Base-by-base conservation (phyloP, 2,113 vertebrate species). In the Oxygymnocypris stewartii region DNA sequence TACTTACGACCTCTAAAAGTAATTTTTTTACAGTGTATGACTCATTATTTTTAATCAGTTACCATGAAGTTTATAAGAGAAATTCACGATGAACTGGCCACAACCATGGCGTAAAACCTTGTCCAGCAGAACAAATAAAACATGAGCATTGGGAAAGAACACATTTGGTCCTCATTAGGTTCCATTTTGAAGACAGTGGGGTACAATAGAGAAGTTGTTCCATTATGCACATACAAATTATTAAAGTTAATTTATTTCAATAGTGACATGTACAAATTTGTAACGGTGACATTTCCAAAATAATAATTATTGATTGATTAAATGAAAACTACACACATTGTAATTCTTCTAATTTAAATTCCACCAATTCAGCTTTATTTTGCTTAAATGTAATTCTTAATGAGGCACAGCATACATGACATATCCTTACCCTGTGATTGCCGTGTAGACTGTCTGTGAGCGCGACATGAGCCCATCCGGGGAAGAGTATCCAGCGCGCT, bases 341-440 rank as follows among this genome's bases (percentile, higher is more conserved):
- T 9, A 74, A 44, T 74, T 44, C 40, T 5, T 4, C 35, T 2
- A 9, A 7, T 71, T 37, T 71, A 18, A 31, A 35, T 71, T 18
- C 6, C 18, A 6, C 16, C 71, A 44, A 2, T 44, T 42, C 18
- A 6, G 37, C 40, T 12, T 75, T 0, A 47, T 28, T 25, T 78
- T 20, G 14, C 47, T 54, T 78, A 40, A 25, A 80, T 20, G 10
- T 6, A 4, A 63, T 61, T 28, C 13, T 25, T 6, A 51, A 76
- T 31, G 28, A 35, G 61, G 16, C 16, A 35, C 18, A 47, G 8
- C 71, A 69, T 14, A 11, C 18, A 11, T 4, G 54, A 14, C 13
- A 23, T 57, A 6, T 14, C 44, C 91, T 93, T 93, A 95, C 95
- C 94, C 90, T 0, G 92, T 89, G 71, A 93, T 95, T 0, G 87